Evolutionary conservation across 2,113 vertebrate species (phyloP), one percentile per base, ranked within the genome.

Genomic region (Chaetura pelagica): DNA sequence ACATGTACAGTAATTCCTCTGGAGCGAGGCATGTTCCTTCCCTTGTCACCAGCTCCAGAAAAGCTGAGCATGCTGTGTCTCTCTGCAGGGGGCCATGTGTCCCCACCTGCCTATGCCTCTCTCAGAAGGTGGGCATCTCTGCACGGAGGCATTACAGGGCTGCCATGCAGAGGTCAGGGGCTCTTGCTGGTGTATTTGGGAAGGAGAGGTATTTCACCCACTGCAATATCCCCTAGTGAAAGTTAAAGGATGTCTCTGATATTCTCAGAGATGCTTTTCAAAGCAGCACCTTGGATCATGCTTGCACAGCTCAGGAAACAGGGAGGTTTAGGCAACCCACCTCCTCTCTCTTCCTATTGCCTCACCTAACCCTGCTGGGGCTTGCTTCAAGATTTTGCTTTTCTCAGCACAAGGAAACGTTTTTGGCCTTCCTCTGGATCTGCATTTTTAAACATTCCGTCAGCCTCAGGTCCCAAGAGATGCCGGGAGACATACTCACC

Each of bases 391-490:
- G 22, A 32, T 87, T 32, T n/a, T 57, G 18, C 55, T 87, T 74
- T 71, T 84, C 34, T 84, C 63, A 40, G 38, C 81, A 73, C 34
- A 57, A 93, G 42, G 35, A 84, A 44, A 34, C 0, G 0, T 32
- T 55, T 93, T 81, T 40, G 7, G 13, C 35, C 30, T 74, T 79
- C 44, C 44, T 95, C 68, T 84, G 40, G 27, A 64, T 72, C 51
- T 94, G 6, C 38, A 21, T 59, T 94, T 97, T 85, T 66, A 92
- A 89, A 49, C 9, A 27, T 93, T 67, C 29, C 62, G 64, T 95
- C 57, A 62, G 42, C 35, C 63, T 57, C 54, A 48, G 30, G 71
- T 94, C 83, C 27, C n/a, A 64, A 49, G 79, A 92, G 86, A 69
- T 57, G 27, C 52, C 69, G 76, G 38, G 84, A 90, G 32, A 89